These are phyloP conservation scores for Argyrosomus regius DNA, from an alignment of 2,797 vertebrate species.

Conservation along the genomic window DNA sequence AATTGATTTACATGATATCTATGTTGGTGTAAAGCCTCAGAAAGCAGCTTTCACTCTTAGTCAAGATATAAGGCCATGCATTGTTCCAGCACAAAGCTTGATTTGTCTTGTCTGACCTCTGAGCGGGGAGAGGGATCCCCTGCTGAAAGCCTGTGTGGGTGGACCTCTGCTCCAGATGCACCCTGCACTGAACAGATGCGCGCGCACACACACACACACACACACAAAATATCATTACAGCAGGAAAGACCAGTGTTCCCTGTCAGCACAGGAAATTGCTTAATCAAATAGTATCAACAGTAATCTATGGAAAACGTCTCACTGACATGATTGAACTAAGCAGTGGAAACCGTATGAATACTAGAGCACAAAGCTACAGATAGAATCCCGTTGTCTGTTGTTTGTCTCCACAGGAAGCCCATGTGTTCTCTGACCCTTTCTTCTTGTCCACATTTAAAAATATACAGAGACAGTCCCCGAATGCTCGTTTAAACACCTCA, in stretches of 20 bases:
- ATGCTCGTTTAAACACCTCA: background rate
- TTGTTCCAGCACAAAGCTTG: conserved; percentile 71
- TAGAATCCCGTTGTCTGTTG: conserved; percentile 27
- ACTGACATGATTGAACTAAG: conserved; percentile 51
- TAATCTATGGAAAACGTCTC: conserved; percentile 56
- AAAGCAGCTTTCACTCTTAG: conserved; percentile 52
- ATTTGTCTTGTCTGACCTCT: conserved; percentile 61
- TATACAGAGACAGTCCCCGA: background rate
- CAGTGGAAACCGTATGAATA: conserved; percentile 32
- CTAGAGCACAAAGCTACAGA: background rate
- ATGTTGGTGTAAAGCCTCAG: conserved; percentile 2
- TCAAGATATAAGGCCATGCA: conserved; percentile 40
- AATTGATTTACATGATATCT: background rate
- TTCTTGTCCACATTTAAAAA: background rate
- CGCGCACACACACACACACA: conserved; percentile 16
- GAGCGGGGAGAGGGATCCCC: conserved; percentile 48
- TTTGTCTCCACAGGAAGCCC: background rate
- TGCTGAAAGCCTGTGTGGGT: conserved; percentile 70
- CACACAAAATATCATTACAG: conserved; percentile 33
- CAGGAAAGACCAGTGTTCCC: conserved; percentile 63
- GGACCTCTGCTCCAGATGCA: conserved; percentile 73
- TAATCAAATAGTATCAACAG: conserved; percentile 71
- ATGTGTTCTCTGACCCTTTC: background rate
- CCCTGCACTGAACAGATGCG: conserved; percentile 72
- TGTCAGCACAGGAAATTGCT: conserved; percentile 76